These are phyloP conservation scores for Chrysochloris asiatica DNA, from an alignment of 2,113 vertebrate genomes.

Conservation along the genomic window DNA sequence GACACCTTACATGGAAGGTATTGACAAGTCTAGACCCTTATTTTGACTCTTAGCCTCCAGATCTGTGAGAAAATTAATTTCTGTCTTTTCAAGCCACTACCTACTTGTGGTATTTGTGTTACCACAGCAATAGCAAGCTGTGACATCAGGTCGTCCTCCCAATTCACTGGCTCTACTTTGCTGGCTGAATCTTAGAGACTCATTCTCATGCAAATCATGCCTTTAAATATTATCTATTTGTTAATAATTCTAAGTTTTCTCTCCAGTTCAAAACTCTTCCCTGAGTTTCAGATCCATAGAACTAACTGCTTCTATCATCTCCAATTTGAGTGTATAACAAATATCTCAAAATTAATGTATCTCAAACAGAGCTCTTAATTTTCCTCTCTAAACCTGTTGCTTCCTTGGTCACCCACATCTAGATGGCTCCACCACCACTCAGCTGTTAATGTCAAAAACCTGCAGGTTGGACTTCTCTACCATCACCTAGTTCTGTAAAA, in stretches of 20 bases:
- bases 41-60: not conserved
- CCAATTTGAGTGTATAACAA: not conserved
- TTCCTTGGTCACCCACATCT: not conserved
- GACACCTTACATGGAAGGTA: not conserved
- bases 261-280: not conserved
- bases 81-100: not conserved
- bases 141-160: not conserved
- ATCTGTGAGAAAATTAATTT: not conserved
- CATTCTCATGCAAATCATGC: not conserved
- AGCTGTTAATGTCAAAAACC: not conserved
- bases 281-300: not conserved
- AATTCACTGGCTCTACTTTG: not conserved
- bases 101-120: not conserved
- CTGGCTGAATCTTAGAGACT: not conserved
- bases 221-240: not conserved
- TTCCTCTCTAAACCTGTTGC: not conserved
- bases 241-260: not conserved
- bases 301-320: not conserved
- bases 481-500: not conserved
- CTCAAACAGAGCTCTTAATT: not conserved
- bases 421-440: not conserved
- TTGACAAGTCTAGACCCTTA: no score
- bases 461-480: not conserved
- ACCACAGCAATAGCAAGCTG: not conserved
- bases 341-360: not conserved